A percentile compares a stretch with the other conserved stretches of the same genome.
These are phyloP conservation scores for Strix aluco DNA, from an alignment of 2,113 vertebrate species.

Conservation along the genomic window DNA sequence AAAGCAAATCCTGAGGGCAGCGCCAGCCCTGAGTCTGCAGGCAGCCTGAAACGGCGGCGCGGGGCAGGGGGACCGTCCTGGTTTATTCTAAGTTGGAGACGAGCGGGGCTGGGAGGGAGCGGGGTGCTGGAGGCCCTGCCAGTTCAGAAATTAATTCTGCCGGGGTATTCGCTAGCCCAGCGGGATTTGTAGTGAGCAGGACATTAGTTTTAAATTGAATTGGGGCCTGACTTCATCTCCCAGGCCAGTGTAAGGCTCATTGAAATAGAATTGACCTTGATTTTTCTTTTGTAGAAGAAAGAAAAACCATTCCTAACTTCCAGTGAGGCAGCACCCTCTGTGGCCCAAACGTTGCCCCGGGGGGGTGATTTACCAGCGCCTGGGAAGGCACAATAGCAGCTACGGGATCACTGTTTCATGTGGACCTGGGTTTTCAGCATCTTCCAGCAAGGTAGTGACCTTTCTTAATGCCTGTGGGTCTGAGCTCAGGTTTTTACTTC, in stretches of 20 bases:
- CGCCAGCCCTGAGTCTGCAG: neutral
- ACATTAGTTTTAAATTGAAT: accelerated
- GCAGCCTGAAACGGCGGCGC: accelerated
- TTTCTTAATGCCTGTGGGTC: accelerated
- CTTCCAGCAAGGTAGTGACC: neutral
- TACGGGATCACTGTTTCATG: accelerated
- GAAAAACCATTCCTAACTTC: neutral
- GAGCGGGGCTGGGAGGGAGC: accelerated
- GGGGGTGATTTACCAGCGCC: neutral
- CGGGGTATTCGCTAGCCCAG: too few relatives aligned
- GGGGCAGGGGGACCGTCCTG: neutral
- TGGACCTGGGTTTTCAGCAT: neutral
- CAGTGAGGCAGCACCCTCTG: neutral
- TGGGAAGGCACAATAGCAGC: neutral
- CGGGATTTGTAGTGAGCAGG: accelerated
- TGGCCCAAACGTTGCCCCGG: accelerated
- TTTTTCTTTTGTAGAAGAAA: neutral
- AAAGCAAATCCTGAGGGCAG: neutral
- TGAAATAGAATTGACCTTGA: neutral
- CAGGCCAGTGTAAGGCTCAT: neutral
- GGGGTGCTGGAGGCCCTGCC: neutral
- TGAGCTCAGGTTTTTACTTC: neutral
- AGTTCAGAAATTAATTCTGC: neutral
- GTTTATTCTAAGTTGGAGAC: accelerated
- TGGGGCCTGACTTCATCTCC: neutral